Conservation (phyloP, 1,140 invertebrate genomes). For the Hycleus cichorii region DNA sequence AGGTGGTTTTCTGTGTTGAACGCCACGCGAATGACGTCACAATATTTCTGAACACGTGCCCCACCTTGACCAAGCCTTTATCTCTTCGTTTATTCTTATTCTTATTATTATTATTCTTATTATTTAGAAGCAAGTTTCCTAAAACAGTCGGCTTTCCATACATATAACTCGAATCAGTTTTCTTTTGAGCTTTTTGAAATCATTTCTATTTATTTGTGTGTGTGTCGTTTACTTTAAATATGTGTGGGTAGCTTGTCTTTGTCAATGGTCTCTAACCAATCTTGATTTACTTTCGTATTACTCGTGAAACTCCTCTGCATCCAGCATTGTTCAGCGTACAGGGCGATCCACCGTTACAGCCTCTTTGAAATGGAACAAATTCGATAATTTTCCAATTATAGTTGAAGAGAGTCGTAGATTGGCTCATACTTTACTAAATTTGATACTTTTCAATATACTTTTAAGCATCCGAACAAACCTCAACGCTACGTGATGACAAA, state of each 20-base stretch:
- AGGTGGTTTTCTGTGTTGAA: constrained; percentile 14
- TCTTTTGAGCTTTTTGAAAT: constrained; percentile 15
- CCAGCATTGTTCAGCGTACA: no score
- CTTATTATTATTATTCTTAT: no score
- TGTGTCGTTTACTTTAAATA: background rate
- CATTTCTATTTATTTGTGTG: no score
- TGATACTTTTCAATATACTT: no score
- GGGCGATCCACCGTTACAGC: no score
- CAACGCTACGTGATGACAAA: no score
- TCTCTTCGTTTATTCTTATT: constrained; percentile 17
- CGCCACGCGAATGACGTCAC: constrained; percentile 30
- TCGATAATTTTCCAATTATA: no score
- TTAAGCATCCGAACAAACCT: no score
- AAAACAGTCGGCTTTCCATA: constrained; percentile 30
- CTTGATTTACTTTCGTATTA: constrained; percentile 21
- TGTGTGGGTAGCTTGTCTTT: constrained; percentile 26
- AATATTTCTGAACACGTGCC: constrained; percentile 30
- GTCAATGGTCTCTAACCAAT: constrained; percentile 24
- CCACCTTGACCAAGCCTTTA: constrained; percentile 34
- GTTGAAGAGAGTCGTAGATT: no score
- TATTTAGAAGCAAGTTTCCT: constrained; percentile 28
- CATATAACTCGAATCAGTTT: background rate
- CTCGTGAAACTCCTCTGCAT: constrained; percentile 6
- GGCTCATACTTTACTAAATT: no score
- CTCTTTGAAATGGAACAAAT: no score